Evolutionary conservation across 2,888 invertebrate species (phyloP), one percentile per base, ranked within the genome.

Genomic region (Creontiades dilutus): DNA sequence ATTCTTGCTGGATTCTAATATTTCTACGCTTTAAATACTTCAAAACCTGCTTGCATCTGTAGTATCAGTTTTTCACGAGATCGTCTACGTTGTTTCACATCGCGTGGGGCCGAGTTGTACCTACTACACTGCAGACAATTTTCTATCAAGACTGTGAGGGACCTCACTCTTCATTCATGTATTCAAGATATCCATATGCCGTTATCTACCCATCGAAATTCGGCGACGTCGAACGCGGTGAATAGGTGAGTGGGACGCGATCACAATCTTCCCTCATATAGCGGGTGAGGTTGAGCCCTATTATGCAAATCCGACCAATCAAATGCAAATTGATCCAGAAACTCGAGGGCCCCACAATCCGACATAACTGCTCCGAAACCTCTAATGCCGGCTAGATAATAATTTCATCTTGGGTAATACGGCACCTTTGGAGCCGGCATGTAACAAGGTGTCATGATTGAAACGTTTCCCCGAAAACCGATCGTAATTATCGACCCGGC

Each of bases 281-380:
- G 68, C 68, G 68, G 68, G 19, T 27, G 68, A 57, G 14, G 57
- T 57, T 57, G 57, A n/a, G 57, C 57, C 7, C 23, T 3, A 68
- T 68, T 68, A 68, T 68, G 68, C 13, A 12, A 68, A 68, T 68
- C 68, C 7, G 23, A 11, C 23, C 23, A 23, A 68, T 68, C 68
- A 68, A 68, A 68, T 68, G 68, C 68, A 68, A 68, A 68, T 68
- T 68, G 68, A 68, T 27, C 68, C 68, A 23, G 23, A 68, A 23
- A 19, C 68, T 7, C 16, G 16, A n/a, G 16, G 57, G 68, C 19
- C 68, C 68, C 68, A 68, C 68, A 68, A 68, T 68, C 68, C 9
- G 23, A 0, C 19, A 9, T 68, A 23, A 68, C 68, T 13, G 57
- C 68, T 27, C 9, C 23, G 23, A 68, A 23, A 68, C 68, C 23